Base-by-base conservation (phyloP, 1,140 invertebrate genomes). In the Bradynema listronoti region DNA sequence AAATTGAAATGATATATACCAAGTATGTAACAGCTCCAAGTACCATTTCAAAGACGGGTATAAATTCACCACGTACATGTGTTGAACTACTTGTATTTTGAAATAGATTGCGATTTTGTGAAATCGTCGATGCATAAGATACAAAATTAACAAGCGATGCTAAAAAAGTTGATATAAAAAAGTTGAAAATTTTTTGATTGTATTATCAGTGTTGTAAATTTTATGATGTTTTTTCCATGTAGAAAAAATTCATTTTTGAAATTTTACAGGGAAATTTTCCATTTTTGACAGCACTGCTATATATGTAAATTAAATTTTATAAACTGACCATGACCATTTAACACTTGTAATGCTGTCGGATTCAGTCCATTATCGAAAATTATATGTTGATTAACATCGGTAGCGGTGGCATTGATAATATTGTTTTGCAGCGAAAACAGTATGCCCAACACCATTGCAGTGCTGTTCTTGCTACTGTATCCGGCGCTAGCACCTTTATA, bases 31-130 rank as follows among this genome's bases (percentile, higher is more conserved):
- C 63, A 27, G 76, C 69, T 30, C 73, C 73, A 30, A 76, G 61
- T n/a, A 76, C 60, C n/a, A 76, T 53, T 51, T 76, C 73, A 30
- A 78, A 71, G 9, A 69, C 56, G 33, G 73, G 77, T 32, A 76
- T 61, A 34, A 64, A 59, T 24, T 56, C 29, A 14, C 36, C 14
- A 6, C n/a, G 19, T 27, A 29, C 9, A 4, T 14, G 30, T 25
- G 22, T n/a, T 45, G 2, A 30, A 29, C 16, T 16, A 16, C 19
- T 50, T 16, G n/a, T 2, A 25, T 25, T 50, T n/a, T n/a, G n/a
- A 2, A n/a, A 19, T 29, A 41, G 19, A 51, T 51, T 51, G 16
- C 22, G 24, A 41, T 51, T 43, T 46, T 27, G 14, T 47, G 19
- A 22, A 36, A 29, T 42, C 19, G 30, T 22, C 47, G 24, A 32